These are phyloP conservation scores for Hipparchia semele DNA, from an alignment of 2,888 invertebrate species.

Conservation along the genomic window DNA sequence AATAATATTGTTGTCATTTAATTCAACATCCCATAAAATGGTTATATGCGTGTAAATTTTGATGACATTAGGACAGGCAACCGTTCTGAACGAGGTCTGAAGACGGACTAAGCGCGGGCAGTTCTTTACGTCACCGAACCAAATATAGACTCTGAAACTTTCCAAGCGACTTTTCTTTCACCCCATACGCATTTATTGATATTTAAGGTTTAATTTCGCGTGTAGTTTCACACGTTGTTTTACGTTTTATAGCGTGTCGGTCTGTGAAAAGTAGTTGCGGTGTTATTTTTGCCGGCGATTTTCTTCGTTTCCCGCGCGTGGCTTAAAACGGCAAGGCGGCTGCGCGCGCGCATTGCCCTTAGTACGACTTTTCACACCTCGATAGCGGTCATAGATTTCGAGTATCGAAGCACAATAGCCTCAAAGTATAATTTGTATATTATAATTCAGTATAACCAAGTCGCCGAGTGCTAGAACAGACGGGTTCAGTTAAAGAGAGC, in stretches of 20 bases:
- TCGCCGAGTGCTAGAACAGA: too few relatives aligned
- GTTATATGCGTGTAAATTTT: constrained; percentile 35
- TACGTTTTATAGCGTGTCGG: constrained; percentile 48
- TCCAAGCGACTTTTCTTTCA: constrained; percentile 50
- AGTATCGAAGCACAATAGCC: background rate
- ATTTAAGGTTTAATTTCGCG: constrained; percentile 47
- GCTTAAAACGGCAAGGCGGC: constrained; percentile 77
- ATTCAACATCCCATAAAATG: constrained; percentile 31
- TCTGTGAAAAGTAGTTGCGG: constrained; percentile 65
- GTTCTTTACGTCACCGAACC: constrained; percentile 68
- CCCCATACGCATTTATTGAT: constrained; percentile 15
- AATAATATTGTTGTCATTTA: constrained; percentile 21
- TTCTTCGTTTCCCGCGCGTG: constrained; percentile 72
- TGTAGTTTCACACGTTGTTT: constrained; percentile 27
- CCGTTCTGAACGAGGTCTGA: constrained; percentile 66
- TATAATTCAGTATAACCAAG: too few relatives aligned
- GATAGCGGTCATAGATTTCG: background rate
- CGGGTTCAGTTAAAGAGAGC: too few relatives aligned
- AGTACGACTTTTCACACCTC: background rate
- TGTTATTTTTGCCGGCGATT: constrained; percentile 80
- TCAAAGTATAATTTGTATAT: too few relatives aligned
- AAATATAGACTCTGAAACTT: constrained; percentile 63
- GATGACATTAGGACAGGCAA: constrained; percentile 47
- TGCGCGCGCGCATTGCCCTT: constrained; percentile 48
- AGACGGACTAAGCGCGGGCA: constrained; percentile 70